Percentiles rank a stretch among this genome's conserved stretches.
These are phyloP conservation scores for Piscicola geometra DNA, from an alignment of 2,888 invertebrate species.

Conservation along the genomic window DNA sequence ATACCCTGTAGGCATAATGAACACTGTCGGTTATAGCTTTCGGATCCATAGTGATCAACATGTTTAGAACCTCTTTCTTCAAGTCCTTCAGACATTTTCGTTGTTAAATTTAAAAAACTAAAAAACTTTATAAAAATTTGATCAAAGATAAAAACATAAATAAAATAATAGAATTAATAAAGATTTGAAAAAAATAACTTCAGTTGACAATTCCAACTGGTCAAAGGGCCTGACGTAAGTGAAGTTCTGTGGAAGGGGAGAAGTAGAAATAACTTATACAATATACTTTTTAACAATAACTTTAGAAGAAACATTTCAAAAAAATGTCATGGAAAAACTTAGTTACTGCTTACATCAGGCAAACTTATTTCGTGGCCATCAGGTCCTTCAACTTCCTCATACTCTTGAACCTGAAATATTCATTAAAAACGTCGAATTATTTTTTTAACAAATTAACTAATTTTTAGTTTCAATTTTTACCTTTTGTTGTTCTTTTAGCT, in stretches of 20 bases:
- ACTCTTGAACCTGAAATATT: background rate
- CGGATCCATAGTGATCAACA: slow-evolving; percentile 17
- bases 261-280: background rate
- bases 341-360: slow-evolving; percentile 5
- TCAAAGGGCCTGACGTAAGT: slow-evolving; percentile 27
- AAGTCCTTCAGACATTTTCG: slow-evolving; percentile 8
- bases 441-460: background rate
- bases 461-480: too few species aligned
- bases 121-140: background rate
- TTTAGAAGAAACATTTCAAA: background rate
- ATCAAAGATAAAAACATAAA: too few species aligned
- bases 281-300: too few species aligned
- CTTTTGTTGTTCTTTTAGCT: too few species aligned
- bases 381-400: slow-evolving; percentile 13
- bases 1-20: slow-evolving; percentile 19
- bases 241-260: background rate
- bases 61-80: slow-evolving; percentile 27
- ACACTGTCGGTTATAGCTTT: slow-evolving; percentile 31
- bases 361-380: slow-evolving; percentile 14
- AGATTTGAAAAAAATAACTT: background rate
- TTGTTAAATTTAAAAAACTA: background rate
- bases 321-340: background rate
- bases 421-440: background rate
- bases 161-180: too few species aligned
- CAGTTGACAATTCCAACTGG: slow-evolving; percentile 18